Evolutionary conservation across 2,888 invertebrate genomes (phyloP).

Genomic region (Hypercompe scribonia): DNA sequence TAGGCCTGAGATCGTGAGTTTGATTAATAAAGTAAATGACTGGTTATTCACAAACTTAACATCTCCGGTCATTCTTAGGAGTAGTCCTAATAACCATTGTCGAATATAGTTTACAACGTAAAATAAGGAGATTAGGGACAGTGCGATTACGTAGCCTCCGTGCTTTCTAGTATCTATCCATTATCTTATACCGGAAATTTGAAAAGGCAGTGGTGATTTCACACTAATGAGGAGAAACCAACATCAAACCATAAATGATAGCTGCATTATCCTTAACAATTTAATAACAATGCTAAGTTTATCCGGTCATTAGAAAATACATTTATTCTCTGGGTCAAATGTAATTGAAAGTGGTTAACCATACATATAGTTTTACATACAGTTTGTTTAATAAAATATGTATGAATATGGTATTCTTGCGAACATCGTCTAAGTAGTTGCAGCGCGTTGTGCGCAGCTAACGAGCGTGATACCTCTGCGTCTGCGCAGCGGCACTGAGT

Average conservation of each 20-base stretch:
- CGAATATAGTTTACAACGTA: neutral
- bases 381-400: neutral
- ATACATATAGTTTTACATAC: neutral
- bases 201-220: neutral
- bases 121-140: neutral
- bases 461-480: conserved; percentile 49
- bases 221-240: conserved; percentile 8
- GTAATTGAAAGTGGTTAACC: conserved; percentile 32
- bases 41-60: neutral
- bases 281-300: neutral
- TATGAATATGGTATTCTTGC: conserved; percentile 14
- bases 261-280: neutral
- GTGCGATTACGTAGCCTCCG: neutral
- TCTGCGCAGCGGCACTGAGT: conserved; percentile 41
- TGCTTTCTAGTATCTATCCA: neutral
- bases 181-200: neutral
- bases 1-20: no score
- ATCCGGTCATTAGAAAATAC: conserved; percentile 30
- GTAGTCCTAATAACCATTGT: neutral
- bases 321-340: conserved; percentile 28
- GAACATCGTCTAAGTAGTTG: conserved; percentile 28
- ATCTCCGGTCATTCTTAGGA: neutral
- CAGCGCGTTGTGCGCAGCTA: conserved; percentile 30
- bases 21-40: neutral
- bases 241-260: neutral